phyloP scores from a whole-genome alignment of 2,888 invertebrate species.

The Onthophagus sagittarius region DNA sequence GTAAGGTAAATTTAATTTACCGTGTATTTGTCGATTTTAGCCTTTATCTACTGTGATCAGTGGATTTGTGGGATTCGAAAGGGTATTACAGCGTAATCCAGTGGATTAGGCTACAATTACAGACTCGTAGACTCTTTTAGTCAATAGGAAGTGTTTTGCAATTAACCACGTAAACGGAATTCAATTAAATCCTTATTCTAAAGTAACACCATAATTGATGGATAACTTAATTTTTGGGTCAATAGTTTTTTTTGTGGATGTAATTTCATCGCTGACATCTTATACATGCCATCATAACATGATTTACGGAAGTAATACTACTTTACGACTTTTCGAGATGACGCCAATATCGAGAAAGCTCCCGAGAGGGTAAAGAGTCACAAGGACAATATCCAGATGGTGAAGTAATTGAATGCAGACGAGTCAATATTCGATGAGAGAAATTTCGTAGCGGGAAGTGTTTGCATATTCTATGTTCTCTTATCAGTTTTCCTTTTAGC shows the following conservation, averaged over 20 bases:
- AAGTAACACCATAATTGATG: too few relatives aligned
- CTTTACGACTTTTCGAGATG: not conserved
- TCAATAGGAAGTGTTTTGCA: too few relatives aligned
- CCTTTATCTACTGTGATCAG: too few relatives aligned
- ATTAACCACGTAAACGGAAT: too few relatives aligned
- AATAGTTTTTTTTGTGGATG: not conserved
- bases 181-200: too few relatives aligned
- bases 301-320: not conserved
- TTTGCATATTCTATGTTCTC: not conserved
- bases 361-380: not conserved
- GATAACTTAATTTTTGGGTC: not conserved
- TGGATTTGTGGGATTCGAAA: too few relatives aligned
- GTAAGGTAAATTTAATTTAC: too few relatives aligned
- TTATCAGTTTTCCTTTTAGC: not conserved
- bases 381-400: not conserved
- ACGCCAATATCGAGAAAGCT: not conserved
- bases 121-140: too few relatives aligned
- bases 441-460: not conserved
- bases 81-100: too few relatives aligned
- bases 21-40: too few relatives aligned
- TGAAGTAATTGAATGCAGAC: not conserved
- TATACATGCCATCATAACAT: not conserved
- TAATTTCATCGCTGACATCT: not conserved
- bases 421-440: not conserved
- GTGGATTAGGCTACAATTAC: too few relatives aligned